phyloP scores from a whole-genome alignment of 2,888 invertebrate genomes.

The Eupeodes latifasciatus region DNA sequence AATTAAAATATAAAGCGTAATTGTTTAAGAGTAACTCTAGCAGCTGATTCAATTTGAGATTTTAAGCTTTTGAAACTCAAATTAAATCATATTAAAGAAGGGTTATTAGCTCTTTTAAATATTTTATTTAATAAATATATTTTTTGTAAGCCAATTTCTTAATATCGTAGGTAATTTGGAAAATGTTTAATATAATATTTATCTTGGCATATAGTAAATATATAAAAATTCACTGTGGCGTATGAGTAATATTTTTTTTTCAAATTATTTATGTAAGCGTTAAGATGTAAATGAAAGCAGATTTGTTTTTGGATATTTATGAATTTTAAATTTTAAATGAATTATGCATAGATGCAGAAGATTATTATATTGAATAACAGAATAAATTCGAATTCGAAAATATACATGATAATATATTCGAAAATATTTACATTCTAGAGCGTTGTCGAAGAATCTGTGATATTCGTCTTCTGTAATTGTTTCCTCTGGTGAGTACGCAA shows the following conservation, averaged over 20 bases:
- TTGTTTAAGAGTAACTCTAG: too few relatives aligned
- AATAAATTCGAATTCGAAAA: constrained; percentile 51
- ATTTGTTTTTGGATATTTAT: background rate
- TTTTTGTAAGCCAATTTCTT: too few relatives aligned
- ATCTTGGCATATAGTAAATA: background rate
- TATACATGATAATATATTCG: background rate
- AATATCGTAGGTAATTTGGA: background rate
- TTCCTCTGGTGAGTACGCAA: constrained; percentile 79
- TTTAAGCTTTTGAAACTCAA: background rate
- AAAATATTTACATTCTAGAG: constrained; percentile 89
- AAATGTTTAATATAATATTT: background rate
- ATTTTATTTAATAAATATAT: too few relatives aligned
- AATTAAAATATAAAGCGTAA: too few relatives aligned
- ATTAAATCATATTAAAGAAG: background rate
- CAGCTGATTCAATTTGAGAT: background rate
- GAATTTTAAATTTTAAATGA: constrained; percentile 29
- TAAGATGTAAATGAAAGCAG: background rate
- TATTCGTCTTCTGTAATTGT: constrained; percentile 90
- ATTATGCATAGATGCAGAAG: constrained; percentile 44
- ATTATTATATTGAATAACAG: constrained; percentile 25
- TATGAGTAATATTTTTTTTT: constrained; percentile 20
- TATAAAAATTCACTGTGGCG: constrained; percentile 26
- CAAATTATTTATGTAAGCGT: background rate
- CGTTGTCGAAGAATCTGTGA: constrained; percentile 91
- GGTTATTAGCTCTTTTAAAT: too few relatives aligned